Evolutionary conservation across 1,140 invertebrate genomes (phyloP).

Genomic region (Pachypeltis micranthus): DNA sequence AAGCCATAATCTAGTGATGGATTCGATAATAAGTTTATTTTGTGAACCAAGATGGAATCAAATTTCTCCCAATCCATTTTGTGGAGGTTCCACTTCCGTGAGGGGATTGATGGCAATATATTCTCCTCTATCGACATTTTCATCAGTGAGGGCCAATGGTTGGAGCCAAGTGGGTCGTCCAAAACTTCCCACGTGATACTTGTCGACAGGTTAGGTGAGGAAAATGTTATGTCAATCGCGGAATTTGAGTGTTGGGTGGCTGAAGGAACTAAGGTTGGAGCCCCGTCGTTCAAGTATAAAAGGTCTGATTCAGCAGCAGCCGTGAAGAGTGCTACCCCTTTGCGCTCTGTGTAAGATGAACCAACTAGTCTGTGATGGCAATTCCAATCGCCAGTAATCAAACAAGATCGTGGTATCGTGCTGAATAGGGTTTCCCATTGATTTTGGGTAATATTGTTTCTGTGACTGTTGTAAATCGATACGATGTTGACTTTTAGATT

Average conservation of each 20-base stretch:
- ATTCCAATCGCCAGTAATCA: too few species aligned
- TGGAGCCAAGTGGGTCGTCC: too few species aligned
- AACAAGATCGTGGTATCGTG: not conserved
- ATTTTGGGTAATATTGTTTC: not conserved
- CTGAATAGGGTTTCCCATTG: not conserved
- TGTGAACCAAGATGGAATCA: not conserved
- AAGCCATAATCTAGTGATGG: not conserved
- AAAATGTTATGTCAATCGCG: not conserved
- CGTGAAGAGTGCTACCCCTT: not conserved
- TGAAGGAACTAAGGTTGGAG: not conserved
- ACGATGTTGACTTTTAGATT: not conserved
- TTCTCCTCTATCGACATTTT: not conserved
- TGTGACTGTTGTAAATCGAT: too few species aligned
- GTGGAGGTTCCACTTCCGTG: not conserved
- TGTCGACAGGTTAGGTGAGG: not conserved
- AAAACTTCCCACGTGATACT: not conserved
- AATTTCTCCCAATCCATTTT: not conserved
- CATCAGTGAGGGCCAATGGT: not conserved
- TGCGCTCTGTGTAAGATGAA: not conserved
- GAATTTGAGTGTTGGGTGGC: not conserved
- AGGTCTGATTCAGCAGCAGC: not conserved
- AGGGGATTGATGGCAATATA: too few species aligned
- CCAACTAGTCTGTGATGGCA: slow-evolving; percentile 1
- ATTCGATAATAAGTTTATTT: not conserved
- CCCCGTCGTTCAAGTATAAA: not conserved